Evolutionary conservation across 2,797 vertebrate species (phyloP).

Genomic region (Cuniculus paca): DNA sequence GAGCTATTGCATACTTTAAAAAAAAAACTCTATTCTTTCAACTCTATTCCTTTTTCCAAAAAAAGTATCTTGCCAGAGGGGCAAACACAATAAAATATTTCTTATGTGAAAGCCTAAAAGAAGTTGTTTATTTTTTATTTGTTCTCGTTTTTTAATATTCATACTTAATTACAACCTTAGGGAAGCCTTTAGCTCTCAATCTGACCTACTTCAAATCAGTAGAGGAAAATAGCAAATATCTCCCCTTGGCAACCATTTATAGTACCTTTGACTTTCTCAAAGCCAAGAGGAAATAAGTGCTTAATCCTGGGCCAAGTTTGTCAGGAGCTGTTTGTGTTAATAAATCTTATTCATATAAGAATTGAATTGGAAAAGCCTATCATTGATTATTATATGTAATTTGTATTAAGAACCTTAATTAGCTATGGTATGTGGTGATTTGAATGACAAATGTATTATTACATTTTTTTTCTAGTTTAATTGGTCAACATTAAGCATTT

Average conservation of each 20-base stretch:
- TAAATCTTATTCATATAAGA: constrained; percentile 34
- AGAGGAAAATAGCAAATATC: constrained; percentile 70
- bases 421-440: background rate
- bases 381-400: constrained; percentile 5
- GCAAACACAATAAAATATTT: constrained; percentile 49
- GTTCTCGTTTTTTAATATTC: constrained; percentile 67
- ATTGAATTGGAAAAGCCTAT: constrained; percentile 14
- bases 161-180: constrained; percentile 75
- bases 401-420: constrained; percentile 2
- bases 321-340: constrained; percentile 64
- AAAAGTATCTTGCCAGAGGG: constrained; percentile 45
- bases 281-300: constrained; percentile 41
- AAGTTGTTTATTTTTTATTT: constrained; percentile 70
- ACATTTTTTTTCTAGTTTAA: background rate
- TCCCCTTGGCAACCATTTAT: constrained; percentile 56
- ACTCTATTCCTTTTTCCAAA: constrained; percentile 33
- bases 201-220: constrained; percentile 74
- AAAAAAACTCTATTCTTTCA: background rate
- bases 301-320: constrained; percentile 47
- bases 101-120: constrained; percentile 50
- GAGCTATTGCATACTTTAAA: background rate
- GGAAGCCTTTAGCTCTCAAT: constrained; percentile 63
- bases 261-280: constrained; percentile 67
- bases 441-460: background rate
- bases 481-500: background rate